Percentiles rank a stretch among this genome's conserved stretches.
Conservation (phyloP, 2,888 invertebrate species). For the Acrobasis suavella region DNA sequence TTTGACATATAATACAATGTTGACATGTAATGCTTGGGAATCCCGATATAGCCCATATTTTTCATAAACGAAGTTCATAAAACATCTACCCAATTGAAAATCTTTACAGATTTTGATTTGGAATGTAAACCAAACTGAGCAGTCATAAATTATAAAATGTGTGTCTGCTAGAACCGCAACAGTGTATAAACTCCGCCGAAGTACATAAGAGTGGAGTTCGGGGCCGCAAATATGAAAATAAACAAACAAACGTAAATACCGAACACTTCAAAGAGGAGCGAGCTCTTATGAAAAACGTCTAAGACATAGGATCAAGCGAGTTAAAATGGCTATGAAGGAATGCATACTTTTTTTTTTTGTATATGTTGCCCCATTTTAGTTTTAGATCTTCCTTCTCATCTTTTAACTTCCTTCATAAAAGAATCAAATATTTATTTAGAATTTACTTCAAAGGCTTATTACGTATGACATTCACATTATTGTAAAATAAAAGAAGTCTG, state of each 20-base stretch:
- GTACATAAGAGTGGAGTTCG: constrained; percentile 64
- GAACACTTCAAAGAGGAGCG: constrained; percentile 74
- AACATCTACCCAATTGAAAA: not conserved
- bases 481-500: too few relatives aligned
- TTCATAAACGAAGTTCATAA: not conserved
- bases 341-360: too few relatives aligned
- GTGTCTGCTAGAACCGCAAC: constrained; percentile 14
- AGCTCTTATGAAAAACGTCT: constrained; percentile 39
- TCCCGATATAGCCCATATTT: too few relatives aligned
- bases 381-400: too few relatives aligned
- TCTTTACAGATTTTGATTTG: not conserved
- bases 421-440: too few relatives aligned
- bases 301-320: constrained; percentile 30
- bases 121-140: not conserved
- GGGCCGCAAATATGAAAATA: constrained; percentile 75
- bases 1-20: too few relatives aligned
- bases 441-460: too few relatives aligned
- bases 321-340: too few relatives aligned
- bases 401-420: too few relatives aligned
- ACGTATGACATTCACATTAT: too few relatives aligned
- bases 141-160: constrained; percentile 13
- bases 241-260: constrained; percentile 77
- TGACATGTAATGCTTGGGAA: too few relatives aligned
- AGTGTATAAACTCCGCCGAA: constrained; percentile 47
- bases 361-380: too few relatives aligned